Evolutionary conservation across 2,888 invertebrate genomes (phyloP).

Genomic region (Monopis laevigella): DNA sequence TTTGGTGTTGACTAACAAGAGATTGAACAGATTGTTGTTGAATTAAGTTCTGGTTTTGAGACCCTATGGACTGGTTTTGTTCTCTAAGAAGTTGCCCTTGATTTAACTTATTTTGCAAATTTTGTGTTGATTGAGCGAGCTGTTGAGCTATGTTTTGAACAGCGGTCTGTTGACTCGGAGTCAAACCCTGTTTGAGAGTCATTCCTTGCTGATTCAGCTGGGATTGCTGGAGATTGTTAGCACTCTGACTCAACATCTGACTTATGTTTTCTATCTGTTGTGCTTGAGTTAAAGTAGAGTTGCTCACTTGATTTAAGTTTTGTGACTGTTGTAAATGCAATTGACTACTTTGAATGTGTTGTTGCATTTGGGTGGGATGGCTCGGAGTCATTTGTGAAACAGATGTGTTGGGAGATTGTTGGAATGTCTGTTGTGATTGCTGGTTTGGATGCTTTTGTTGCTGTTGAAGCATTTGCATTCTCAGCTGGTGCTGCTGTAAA

Average conservation of each 20-base stretch:
- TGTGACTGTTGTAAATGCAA: conserved; percentile 49
- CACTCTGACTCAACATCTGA: conserved; percentile 64
- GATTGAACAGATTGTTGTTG: conserved; percentile 58
- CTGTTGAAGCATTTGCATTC: conserved; percentile 60
- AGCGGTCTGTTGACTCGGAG: conserved; percentile 50
- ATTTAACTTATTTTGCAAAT: conserved; percentile 43
- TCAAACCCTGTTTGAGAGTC: conserved; percentile 53
- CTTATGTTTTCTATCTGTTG: conserved; percentile 71
- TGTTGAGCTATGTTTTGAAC: conserved; percentile 60
- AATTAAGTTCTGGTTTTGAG: conserved; percentile 45
- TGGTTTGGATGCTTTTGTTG: conserved; percentile 23
- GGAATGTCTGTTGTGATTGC: conserved; percentile 41
- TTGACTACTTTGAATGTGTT: conserved; percentile 47
- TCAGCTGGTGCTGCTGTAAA: conserved; percentile 66
- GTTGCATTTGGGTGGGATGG: conserved; percentile 47
- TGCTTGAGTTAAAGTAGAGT: conserved; percentile 65
- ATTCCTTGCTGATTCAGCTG: conserved; percentile 53
- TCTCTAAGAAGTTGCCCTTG: conserved; percentile 53
- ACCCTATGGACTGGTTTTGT: conserved; percentile 56
- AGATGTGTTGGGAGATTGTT: conserved; percentile 39
- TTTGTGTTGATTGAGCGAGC: conserved; percentile 51
- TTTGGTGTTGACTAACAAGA: conserved; percentile 50
- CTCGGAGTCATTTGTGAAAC: conserved; percentile 53
- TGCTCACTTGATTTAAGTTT: conserved; percentile 40
- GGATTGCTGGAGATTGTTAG: conserved; percentile 53